These are phyloP conservation scores for Megalopta genalis DNA, from an alignment of 1,140 invertebrate genomes.

Conservation along the genomic window DNA sequence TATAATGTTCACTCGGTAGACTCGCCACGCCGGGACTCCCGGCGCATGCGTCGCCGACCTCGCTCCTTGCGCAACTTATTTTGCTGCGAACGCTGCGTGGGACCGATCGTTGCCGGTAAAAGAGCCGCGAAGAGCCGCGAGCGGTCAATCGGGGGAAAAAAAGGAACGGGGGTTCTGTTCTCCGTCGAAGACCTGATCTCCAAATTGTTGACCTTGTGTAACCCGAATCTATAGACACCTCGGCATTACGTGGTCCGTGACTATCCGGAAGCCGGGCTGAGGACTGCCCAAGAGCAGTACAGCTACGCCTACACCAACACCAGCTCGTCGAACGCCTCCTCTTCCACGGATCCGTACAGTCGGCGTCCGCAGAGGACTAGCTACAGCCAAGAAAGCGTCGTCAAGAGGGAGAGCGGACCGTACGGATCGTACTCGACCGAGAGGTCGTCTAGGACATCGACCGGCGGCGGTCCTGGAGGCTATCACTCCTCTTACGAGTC, in stretches of 20 bases:
- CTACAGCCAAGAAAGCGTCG: slow-evolving; percentile 83
- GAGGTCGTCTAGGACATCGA: slow-evolving; percentile 83
- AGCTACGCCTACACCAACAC: slow-evolving; percentile 89
- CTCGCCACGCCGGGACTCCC: too few relatives aligned
- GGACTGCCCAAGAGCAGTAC: slow-evolving; percentile 88
- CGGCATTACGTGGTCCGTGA: slow-evolving; percentile 91
- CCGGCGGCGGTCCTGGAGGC: slow-evolving; percentile 87
- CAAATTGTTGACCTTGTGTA: slow-evolving; percentile 73
- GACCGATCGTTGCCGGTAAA: too few relatives aligned
- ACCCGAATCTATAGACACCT: slow-evolving; percentile 85
- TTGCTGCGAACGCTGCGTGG: too few relatives aligned
- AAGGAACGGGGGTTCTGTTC: slow-evolving; percentile 39
- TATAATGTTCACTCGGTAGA: too few relatives aligned
- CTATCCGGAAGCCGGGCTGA: slow-evolving; percentile 84
- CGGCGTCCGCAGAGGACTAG: slow-evolving; percentile 82
- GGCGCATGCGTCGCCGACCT: too few relatives aligned
- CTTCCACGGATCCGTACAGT: slow-evolving; percentile 80
- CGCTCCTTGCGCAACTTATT: too few relatives aligned
- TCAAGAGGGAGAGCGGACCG: slow-evolving; percentile 84
- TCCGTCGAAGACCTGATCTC: slow-evolving; percentile 55
- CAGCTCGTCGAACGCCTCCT: slow-evolving; percentile 78
- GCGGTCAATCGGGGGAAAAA: too few relatives aligned
- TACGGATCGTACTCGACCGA: slow-evolving; percentile 87
- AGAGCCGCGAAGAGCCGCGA: too few relatives aligned
- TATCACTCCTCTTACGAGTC: slow-evolving; percentile 89